Percentiles rank a stretch among this genome's conserved stretches.
Evolutionary conservation across 2,888 invertebrate genomes (phyloP).

Genomic region (Minunthozetes semirufus): DNA sequence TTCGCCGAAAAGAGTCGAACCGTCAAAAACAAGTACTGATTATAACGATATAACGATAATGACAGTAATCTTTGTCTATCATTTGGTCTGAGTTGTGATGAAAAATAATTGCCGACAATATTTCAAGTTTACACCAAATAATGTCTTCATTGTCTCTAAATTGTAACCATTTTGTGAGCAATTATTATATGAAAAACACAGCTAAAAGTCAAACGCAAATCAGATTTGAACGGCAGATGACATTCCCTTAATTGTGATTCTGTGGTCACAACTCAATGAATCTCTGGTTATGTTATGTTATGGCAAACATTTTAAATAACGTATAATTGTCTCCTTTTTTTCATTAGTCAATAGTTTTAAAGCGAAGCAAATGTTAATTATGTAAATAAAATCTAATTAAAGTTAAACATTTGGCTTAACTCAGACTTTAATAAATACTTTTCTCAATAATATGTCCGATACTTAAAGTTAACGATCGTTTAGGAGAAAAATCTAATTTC

Average conservation of each 20-base stretch:
- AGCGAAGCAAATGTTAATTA: constrained; percentile 24
- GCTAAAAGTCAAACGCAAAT: neutral
- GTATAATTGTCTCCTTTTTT: constrained; percentile 10
- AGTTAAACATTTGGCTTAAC: neutral
- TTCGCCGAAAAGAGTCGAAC: constrained; percentile 8
- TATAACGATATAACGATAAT: constrained; percentile 20
- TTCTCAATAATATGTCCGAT: neutral
- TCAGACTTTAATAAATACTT: neutral
- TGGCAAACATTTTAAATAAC: neutral
- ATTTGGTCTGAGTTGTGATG: neutral
- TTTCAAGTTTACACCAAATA: constrained; percentile 25
- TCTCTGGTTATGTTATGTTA: neutral
- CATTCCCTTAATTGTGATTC: neutral
- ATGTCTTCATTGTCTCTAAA: constrained; percentile 29
- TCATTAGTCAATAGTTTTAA: constrained; percentile 23
- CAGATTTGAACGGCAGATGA: neutral
- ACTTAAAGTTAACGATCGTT: constrained; percentile 16
- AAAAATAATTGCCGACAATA: constrained; percentile 25
- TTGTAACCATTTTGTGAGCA: neutral
- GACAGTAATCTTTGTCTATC: neutral
- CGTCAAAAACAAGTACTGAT: constrained; percentile 18
- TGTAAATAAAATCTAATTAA: constrained; percentile 25
- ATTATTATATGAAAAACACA: constrained; percentile 7
- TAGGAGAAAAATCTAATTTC: constrained; percentile 3
- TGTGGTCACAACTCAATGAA: constrained; percentile 9